phyloP scores from a whole-genome alignment of 2,888 invertebrate species.

The Teinopalpus imperialis region DNA sequence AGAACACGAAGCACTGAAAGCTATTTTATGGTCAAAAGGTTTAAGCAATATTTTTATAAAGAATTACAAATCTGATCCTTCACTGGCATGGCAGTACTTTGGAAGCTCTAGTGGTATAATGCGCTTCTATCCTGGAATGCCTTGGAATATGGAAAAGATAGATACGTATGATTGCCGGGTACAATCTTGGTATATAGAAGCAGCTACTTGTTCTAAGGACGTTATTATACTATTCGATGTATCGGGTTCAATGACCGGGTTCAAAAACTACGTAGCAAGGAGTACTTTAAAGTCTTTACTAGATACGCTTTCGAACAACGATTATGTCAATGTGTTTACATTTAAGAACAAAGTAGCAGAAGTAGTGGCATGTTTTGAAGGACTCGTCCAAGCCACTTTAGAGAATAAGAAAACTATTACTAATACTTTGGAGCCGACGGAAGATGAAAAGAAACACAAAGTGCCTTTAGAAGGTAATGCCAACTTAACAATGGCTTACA shows the following conservation, averaged over 20 bases:
- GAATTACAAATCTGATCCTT: constrained; percentile 94
- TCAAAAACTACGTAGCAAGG: constrained; percentile 87
- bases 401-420: constrained; percentile 91
- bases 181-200: constrained; percentile 98
- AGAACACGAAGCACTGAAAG: constrained; percentile 60
- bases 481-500: constrained; percentile 91
- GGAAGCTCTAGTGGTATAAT: constrained; percentile 96
- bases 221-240: constrained; percentile 96
- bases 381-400: constrained; percentile 93
- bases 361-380: constrained; percentile 92
- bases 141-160: constrained; percentile 78
- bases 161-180: constrained; percentile 97
- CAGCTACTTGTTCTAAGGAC: constrained; percentile 98
- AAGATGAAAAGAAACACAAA: constrained; percentile 58
- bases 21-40: constrained; percentile 93
- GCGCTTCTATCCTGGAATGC: constrained; percentile 93
- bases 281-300: constrained; percentile 94
- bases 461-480: constrained; percentile 90
- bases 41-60: constrained; percentile 91
- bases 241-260: constrained; percentile 98
- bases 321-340: constrained; percentile 96
- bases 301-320: constrained; percentile 98
- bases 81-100: constrained; percentile 98
- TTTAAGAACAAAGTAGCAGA: constrained; percentile 88
- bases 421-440: constrained; percentile 81